These are phyloP conservation scores for Poecile atricapillus DNA, from an alignment of 2,113 vertebrate species.

Conservation along the genomic window DNA sequence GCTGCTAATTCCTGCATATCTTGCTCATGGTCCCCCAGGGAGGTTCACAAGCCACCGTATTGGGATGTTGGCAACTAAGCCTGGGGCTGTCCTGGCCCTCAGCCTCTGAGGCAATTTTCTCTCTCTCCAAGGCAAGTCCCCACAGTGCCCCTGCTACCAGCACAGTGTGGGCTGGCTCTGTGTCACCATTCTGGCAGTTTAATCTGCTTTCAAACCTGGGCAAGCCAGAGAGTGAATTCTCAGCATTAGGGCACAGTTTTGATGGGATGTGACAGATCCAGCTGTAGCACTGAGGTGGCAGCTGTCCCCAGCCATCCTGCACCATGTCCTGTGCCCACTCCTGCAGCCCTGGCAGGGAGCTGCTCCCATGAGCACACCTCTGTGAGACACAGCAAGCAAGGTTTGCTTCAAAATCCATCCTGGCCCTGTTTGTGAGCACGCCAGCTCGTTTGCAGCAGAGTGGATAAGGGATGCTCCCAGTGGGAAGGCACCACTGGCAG, in stretches of 20 bases:
- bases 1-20: neutral
- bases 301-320: neutral
- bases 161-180: neutral
- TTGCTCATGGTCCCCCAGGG: neutral
- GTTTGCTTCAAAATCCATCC: neutral
- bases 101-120: neutral
- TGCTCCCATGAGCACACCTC: neutral
- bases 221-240: neutral
- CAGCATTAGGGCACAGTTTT: neutral
- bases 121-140: neutral
- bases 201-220: neutral
- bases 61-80: neutral
- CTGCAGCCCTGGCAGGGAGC: neutral
- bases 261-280: neutral
- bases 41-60: neutral
- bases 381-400: neutral
- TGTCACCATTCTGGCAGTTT: neutral
- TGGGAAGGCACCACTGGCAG: neutral
- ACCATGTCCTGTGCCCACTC: neutral
- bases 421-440: neutral
- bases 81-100: neutral
- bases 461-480: slow-evolving; percentile 8
- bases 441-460: neutral
- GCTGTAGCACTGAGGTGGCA: neutral
- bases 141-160: neutral